Conservation (phyloP, 2,113 vertebrate species). For the Phalacrocorax brasilianus region DNA sequence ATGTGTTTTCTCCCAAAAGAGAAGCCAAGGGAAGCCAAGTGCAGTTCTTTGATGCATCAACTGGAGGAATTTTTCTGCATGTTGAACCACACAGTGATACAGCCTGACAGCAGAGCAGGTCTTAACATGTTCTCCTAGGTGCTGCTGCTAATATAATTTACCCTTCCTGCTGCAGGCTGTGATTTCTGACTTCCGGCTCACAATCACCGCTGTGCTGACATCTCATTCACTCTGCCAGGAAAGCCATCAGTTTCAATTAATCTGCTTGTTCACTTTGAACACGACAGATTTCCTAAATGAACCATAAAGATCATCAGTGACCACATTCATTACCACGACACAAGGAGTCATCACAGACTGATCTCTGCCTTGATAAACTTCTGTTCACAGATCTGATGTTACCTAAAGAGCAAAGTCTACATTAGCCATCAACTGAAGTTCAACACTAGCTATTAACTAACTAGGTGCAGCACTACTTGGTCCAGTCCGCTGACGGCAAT, state of each 20-base stretch:
- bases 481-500: background rate
- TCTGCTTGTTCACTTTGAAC: background rate
- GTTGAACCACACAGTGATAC: background rate
- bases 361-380: background rate
- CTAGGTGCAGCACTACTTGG: background rate
- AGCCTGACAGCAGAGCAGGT: background rate
- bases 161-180: background rate
- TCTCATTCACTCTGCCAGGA: background rate
- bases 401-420: background rate
- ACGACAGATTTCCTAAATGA: background rate
- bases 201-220: background rate
- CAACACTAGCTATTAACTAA: background rate
- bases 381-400: background rate
- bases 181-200: background rate
- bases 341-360: background rate
- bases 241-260: background rate
- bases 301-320: background rate
- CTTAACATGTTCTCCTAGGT: background rate
- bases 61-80: background rate
- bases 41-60: background rate
- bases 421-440: background rate
- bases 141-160: background rate
- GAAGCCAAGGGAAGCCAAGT: background rate
- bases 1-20: background rate
- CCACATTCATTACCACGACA: accelerated